These are phyloP conservation scores for Synergus japonicus DNA, from an alignment of 2,888 invertebrate genomes.

Conservation along the genomic window DNA sequence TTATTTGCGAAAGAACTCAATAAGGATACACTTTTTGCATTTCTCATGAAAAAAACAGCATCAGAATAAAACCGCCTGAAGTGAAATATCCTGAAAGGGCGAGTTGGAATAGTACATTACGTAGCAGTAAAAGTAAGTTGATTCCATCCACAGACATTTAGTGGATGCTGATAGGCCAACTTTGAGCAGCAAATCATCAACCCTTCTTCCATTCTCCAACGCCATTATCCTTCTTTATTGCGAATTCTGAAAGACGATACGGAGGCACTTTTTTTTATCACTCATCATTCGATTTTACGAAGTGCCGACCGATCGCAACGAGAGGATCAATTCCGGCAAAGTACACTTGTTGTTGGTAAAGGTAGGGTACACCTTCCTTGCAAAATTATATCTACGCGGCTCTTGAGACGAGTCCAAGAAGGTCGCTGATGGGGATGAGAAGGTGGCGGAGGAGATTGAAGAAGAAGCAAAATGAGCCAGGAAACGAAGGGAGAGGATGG, in stretches of 20 bases:
- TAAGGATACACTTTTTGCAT: background rate
- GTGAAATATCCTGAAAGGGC: background rate
- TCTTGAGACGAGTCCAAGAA: conserved; percentile 28
- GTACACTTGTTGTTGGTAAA: conserved; percentile 25
- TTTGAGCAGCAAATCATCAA: background rate
- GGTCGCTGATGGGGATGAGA: conserved; percentile 32
- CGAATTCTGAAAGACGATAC: conserved; percentile 20
- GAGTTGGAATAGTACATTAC: conserved; percentile 9
- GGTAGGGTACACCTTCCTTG: conserved; percentile 12
- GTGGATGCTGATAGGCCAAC: conserved; percentile 1
- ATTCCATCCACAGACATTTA: conserved; percentile 19
- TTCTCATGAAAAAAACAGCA: background rate
- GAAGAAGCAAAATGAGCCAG: conserved; percentile 34
- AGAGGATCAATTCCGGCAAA: conserved; percentile 11
- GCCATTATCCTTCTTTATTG: conserved; percentile 23
- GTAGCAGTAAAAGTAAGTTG: conserved; percentile 1
- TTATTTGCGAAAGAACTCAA: conserved; percentile 20
- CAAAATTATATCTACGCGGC: conserved; percentile 16
- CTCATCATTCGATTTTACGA: conserved; percentile 46
- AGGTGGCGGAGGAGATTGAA: conserved; percentile 29
- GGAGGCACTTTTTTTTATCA: conserved; percentile 38
- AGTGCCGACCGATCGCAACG: conserved; percentile 27
- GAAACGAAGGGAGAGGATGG: conserved; percentile 9
- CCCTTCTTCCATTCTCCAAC: conserved; percentile 3
- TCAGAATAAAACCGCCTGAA: background rate